A percentile compares a stretch with the other conserved stretches of the same genome.
These are phyloP conservation scores for Octopus sinensis DNA, from an alignment of 1,140 invertebrate species.

Conservation along the genomic window DNA sequence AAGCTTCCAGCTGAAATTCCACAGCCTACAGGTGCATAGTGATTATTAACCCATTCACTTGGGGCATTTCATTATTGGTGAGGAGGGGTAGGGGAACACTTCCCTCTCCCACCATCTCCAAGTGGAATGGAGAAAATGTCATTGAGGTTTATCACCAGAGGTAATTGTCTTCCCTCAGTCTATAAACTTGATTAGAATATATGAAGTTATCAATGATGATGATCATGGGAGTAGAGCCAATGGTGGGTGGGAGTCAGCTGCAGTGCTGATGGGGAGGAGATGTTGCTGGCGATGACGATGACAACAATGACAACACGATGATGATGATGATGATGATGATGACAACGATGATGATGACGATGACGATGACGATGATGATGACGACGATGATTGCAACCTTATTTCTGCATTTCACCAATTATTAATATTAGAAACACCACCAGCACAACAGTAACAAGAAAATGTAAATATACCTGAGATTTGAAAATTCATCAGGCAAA, in stretches of 20 bases:
- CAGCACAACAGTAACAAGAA: neutral
- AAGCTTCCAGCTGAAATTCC: no score
- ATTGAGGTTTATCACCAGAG: neutral
- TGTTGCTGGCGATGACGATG: constrained; percentile 18
- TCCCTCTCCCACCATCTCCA: neutral
- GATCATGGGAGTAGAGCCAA: constrained; percentile 15
- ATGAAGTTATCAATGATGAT: neutral
- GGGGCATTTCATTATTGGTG: no score
- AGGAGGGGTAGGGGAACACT: no score
- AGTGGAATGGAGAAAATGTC: neutral
- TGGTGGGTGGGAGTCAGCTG: constrained; percentile 11
- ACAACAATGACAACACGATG: constrained; percentile 23
- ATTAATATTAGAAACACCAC: neutral
- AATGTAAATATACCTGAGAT: neutral
- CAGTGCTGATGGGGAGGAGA: constrained; percentile 6
- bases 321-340: constrained; percentile 22
- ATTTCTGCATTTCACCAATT: neutral
- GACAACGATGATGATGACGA: constrained; percentile 21
- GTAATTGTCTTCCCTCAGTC: neutral
- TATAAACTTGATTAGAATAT: neutral
- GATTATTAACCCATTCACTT: no score
- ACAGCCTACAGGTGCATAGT: no score
- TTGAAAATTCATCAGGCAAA: neutral
- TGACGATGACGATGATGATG: constrained; percentile 23
- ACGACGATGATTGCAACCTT: constrained; percentile 12